Evolutionary conservation across 2,113 vertebrate species (phyloP).

Genomic region (Hyperoodon ampullatus): DNA sequence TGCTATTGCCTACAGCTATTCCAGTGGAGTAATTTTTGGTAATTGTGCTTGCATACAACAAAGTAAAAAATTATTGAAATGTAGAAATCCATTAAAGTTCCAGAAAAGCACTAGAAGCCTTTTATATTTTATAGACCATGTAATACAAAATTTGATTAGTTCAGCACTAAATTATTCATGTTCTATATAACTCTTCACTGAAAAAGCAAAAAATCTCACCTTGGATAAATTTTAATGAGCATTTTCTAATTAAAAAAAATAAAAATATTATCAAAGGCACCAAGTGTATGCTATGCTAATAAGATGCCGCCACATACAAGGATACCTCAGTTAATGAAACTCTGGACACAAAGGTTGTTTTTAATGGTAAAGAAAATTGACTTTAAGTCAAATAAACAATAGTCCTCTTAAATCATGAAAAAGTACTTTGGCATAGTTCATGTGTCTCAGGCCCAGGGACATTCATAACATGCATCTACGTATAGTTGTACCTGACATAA

Average conservation of each 20-base stretch:
- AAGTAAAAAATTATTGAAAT: conserved; percentile 36
- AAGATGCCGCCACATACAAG: not conserved
- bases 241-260: conserved; percentile 17
- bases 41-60: not conserved
- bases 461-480: not conserved
- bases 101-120: not conserved
- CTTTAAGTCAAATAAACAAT: not conserved
- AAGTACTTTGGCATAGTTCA: not conserved
- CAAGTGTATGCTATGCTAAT: not conserved
- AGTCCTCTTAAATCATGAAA: not conserved
- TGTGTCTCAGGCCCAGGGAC: not conserved
- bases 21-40: not conserved
- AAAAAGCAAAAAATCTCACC: conserved; percentile 34
- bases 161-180: conserved; percentile 48
- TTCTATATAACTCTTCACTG: not conserved
- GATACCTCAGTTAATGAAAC: not conserved
- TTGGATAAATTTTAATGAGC: not conserved
- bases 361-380: not conserved
- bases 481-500: not conserved
- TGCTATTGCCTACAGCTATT: not conserved
- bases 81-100: not conserved
- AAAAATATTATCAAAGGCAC: not conserved
- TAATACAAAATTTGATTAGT: conserved; percentile 52
- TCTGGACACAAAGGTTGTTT: not conserved
- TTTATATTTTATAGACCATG: conserved; percentile 31